A percentile compares a stretch with the other conserved stretches of the same genome.
These are phyloP conservation scores for Cephalopholis sonnerati DNA, from an alignment of 2,113 vertebrate genomes.

Conservation along the genomic window DNA sequence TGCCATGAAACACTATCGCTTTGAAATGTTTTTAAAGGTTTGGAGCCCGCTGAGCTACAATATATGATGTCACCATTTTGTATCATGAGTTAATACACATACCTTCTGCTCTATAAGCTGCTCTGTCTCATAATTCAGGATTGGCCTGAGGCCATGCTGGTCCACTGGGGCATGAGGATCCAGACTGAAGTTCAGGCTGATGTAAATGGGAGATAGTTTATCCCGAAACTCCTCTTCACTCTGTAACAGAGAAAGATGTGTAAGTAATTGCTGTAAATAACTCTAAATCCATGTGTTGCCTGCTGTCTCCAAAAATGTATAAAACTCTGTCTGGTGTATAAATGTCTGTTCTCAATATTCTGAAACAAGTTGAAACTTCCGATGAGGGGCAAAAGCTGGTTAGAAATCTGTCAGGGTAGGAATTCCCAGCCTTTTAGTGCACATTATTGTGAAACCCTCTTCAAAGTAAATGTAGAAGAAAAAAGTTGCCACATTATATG, in stretches of 20 bases:
- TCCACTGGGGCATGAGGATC: constrained; percentile 84
- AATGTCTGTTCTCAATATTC: not conserved
- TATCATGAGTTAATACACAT: constrained; percentile 11
- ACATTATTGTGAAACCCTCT: constrained; percentile 3
- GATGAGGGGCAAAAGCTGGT: not conserved
- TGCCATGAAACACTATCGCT: too few relatives aligned
- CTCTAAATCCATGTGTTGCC: not conserved
- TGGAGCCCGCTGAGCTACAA: not conserved
- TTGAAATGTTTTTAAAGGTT: not conserved
- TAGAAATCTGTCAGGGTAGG: not conserved
- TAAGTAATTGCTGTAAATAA: not conserved
- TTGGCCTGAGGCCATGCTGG: constrained; percentile 85
- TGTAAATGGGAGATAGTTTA: constrained; percentile 91
- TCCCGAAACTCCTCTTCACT: constrained; percentile 92
- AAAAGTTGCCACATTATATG: not conserved
- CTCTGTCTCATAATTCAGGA: constrained; percentile 88
- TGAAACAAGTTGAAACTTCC: not conserved
- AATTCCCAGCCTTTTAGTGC: not conserved
- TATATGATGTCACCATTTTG: not conserved
- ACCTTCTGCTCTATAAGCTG: constrained; percentile 91
- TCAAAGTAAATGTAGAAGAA: not conserved
- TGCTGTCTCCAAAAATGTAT: not conserved
- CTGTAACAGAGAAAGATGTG: constrained; percentile 72
- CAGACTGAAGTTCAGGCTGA: constrained; percentile 91
- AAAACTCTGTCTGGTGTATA: not conserved